Evolutionary conservation across 2,888 invertebrate species (phyloP), one percentile per base, ranked within the genome.

Genomic region (Lathronympha strigana): DNA sequence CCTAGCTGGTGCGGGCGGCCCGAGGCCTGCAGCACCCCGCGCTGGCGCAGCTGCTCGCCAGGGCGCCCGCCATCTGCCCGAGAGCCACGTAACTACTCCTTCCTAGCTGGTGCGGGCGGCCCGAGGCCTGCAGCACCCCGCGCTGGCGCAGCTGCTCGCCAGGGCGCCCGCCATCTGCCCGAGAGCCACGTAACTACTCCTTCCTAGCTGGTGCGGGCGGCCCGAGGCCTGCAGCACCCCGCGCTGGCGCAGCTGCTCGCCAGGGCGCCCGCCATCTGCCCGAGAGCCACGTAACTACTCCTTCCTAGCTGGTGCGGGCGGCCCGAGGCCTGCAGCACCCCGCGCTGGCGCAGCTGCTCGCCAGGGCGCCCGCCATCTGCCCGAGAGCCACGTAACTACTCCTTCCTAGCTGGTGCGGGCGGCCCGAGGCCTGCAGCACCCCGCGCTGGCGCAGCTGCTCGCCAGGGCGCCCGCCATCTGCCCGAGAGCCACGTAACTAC

Each of bases 1-100:
- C n/a, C n/a, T n/a, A n/a, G n/a, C n/a, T n/a, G n/a, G n/a, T n/a
- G n/a, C n/a, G n/a, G n/a, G n/a, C n/a, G n/a, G 28, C 28, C 6
- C 28, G 28, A 5, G 28, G 28, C 28, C 28, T 36, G 4, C 36
- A 36, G 11, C 21, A 9, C 11, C 21, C 19, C 9, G 19, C 43
- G 1, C 43, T 45, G 4, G 3, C 11, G 19, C 19, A 43, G 68
- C 84, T 97, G 15, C 88, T 95, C 61, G 83, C 90, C 0, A 91
- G 95, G 54, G 94, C 96, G 0, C 90, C 92, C 0, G 81, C 93
- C 11, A 94, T 96, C 61, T 97, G 97, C 76, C 78, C 84, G 0
- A 92, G 93, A 67, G 96, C 96, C 77, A 94, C 93, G 96, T 96
- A 86, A 91, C n/a, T n/a, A n/a, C n/a, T n/a, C n/a, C n/a, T n/a